Evolutionary conservation across 2,888 invertebrate genomes (phyloP), one percentile per base, ranked within the genome.

Genomic region (Sesia bembeciformis): DNA sequence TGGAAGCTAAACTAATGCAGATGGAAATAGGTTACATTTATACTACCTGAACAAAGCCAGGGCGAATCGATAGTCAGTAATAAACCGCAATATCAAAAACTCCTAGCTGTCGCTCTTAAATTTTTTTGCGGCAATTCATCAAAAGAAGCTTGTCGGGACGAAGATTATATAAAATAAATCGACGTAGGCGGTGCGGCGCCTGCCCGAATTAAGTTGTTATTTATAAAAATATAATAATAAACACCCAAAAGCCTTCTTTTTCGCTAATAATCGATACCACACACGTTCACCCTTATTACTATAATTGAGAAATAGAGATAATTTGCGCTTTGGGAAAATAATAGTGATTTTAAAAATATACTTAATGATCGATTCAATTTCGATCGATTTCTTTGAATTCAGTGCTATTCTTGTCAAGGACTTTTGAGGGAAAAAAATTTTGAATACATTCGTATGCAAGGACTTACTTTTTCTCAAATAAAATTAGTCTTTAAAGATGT

Each of bases 201-300:
- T 81, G 69, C 75, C 76, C 75, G 81, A 85, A 89, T 89, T 88
- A 84, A 86, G 88, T 84, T 84, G 84, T 88, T 85, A 85, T 73
- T 61, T 71, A 73, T 74, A 76, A 80, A 81, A 77, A 79, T 77
- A 80, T 78, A 74, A 82, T 79, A 81, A 82, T 83, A 61, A 75
- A 81, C 77, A 65, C 75, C 72, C 74, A 78, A 79, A 78, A 72
- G 76, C 72, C 78, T 78, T 70, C 76, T 63, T 74, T 79, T 79
- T 78, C 72, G 81, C 83, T 78, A 82, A 83, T 85, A 83, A 76
- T 63, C 66, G 66, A 70, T 78, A 74, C 85, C 86, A 82, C 88
- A 86, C 85, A 76, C 85, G 80, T 66, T 72, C 69, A 68, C 69
- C 72, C 72, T 77, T 73, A 81, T 85, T 84, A 82, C 71, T 71